A percentile compares a stretch with the other conserved stretches of the same genome.
Conservation (phyloP, 2,113 vertebrate genomes). For the Scortum barcoo region DNA sequence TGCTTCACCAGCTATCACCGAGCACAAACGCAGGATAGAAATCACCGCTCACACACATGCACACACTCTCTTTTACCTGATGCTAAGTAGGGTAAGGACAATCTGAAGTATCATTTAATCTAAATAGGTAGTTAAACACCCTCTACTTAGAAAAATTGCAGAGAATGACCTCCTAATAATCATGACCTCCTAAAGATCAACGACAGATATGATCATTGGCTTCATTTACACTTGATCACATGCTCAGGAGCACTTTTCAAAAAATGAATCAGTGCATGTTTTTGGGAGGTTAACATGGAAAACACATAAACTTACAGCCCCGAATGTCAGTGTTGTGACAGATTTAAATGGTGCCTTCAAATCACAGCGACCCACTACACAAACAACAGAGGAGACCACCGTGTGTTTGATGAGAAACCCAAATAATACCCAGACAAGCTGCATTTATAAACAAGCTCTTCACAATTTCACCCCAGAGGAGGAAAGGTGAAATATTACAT, state of each 20-base stretch:
- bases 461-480: constrained; percentile 85
- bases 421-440: constrained; percentile 60
- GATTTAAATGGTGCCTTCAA: constrained; percentile 37
- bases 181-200: constrained; percentile 44
- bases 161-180: constrained; percentile 30
- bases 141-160: constrained; percentile 42
- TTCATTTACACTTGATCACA: constrained; percentile 32
- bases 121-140: constrained; percentile 52
- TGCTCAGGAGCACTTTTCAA: neutral
- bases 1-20: constrained; percentile 37
- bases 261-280: neutral
- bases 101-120: constrained; percentile 58
- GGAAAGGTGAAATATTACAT: constrained; percentile 85
- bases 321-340: constrained; percentile 17
- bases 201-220: constrained; percentile 46
- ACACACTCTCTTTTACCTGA: constrained; percentile 10
- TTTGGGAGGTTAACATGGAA: neutral
- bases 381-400: constrained; percentile 15
- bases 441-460: constrained; percentile 97
- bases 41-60: constrained; percentile 31
- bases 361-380: constrained; percentile 20
- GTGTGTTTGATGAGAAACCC: constrained; percentile 57
- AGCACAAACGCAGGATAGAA: constrained; percentile 42
- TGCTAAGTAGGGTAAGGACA: constrained; percentile 55
- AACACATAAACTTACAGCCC: neutral